Percentiles rank a stretch among this genome's conserved stretches.
phyloP scores from a whole-genome alignment of 1,140 invertebrate species.

The Sogatella furcifera region DNA sequence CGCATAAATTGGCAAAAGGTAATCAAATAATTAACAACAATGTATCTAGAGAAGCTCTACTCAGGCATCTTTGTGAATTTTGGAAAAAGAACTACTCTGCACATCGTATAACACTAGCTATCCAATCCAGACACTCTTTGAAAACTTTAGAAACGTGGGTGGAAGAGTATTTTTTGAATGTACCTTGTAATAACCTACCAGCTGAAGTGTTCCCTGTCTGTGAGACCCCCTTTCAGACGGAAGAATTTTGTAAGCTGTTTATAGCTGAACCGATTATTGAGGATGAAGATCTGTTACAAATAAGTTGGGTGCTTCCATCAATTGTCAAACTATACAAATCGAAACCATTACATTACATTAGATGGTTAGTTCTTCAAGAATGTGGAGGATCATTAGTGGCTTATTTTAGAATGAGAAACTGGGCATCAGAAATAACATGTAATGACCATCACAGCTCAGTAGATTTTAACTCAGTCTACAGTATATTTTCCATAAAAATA shows the following conservation, averaged over 20 bases:
- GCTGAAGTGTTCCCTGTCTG: slow-evolving; percentile 46
- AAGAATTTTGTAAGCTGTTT: slow-evolving; percentile 58
- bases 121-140: slow-evolving; percentile 68
- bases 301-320: slow-evolving; percentile 73
- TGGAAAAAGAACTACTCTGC: slow-evolving; percentile 74
- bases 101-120: slow-evolving; percentile 75
- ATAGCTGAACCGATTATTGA: slow-evolving; percentile 69
- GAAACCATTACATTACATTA: slow-evolving; percentile 69
- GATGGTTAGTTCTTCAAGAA: slow-evolving; percentile 78
- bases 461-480: slow-evolving; percentile 33
- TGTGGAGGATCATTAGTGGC: slow-evolving; percentile 76
- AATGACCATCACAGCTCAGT: slow-evolving; percentile 66
- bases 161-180: slow-evolving; percentile 45
- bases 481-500: slow-evolving; percentile 60
- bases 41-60: slow-evolving; percentile 49
- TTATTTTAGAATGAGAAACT: slow-evolving; percentile 70
- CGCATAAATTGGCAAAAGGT: slow-evolving; percentile 75
- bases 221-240: slow-evolving; percentile 40
- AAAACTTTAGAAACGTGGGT: slow-evolving; percentile 61
- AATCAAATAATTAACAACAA: slow-evolving; percentile 61
- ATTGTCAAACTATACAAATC: slow-evolving; percentile 57
- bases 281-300: slow-evolving; percentile 55
- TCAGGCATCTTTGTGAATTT: slow-evolving; percentile 62
- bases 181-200: slow-evolving; percentile 49
- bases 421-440: slow-evolving; percentile 67